Base-by-base conservation (phyloP, 2,113 vertebrate genomes). In the Recurvirostra avosetta region DNA sequence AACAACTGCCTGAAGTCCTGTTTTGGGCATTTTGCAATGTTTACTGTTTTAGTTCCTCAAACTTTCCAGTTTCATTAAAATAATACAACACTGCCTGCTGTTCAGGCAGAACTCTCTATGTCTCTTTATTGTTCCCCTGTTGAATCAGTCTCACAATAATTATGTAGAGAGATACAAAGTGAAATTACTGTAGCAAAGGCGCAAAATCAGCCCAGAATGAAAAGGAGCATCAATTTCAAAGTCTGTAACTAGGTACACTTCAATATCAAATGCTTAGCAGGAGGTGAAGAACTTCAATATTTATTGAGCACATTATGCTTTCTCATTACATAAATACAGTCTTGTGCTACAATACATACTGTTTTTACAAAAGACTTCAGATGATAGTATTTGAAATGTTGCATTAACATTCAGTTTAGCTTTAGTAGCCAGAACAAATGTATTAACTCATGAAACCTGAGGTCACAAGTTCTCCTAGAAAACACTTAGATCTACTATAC, bases 251-350 rank as follows among this genome's bases (percentile, higher is more conserved):
- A 86, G 85, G 45, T 68, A 93, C 11, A 15, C 71, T 97, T 97
- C 20, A 19, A 59, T 91, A 97, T 80, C 92, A 97, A 97, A 92
- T 63, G 65, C 92, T 88, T 87, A 90, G 84, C 90, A 95, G 91
- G 96, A 95, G 71, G 79, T 74, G 82, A 96, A 94, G 94, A 95
- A 94, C 86, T 94, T 93, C 92, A 94, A 90, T 97, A 97, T 95
- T 97, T 96, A 96, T 97, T 92, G 87, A 97, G 65, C 47, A 71
- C 52, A 80, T 95, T 91, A 70, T 78, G 87, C 8, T 93, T 94
- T 93, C 85, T 91, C 90, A 92, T 96, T 93, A 83, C 63, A 91
- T 91, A 91, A 90, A 94, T 88, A 65, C 30, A 86, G 45, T 47
- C 68, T 29, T 11, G 1, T 40, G 45, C 41, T 91, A 89, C 53